phyloP scores from a whole-genome alignment of 2,113 vertebrate species.

The Pontoporia blainvillei region DNA sequence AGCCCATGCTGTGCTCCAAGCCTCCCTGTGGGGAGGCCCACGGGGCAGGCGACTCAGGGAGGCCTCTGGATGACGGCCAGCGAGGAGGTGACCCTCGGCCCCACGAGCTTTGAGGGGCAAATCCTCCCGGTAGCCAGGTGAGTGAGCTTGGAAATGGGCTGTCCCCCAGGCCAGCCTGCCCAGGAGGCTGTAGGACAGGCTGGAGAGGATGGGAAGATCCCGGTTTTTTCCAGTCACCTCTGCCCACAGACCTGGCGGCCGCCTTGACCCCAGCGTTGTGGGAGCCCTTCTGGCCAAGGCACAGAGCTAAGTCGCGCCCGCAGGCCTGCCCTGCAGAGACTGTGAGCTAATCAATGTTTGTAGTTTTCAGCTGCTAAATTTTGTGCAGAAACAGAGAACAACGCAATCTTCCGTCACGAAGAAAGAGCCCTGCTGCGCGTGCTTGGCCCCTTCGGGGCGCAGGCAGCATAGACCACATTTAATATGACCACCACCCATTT shows the following conservation, averaged over 20 bases:
- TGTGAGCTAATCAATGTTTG: neutral
- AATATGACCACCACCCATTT: neutral
- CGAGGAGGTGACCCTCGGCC: neutral
- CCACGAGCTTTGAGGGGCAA: neutral
- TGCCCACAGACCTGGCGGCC: neutral
- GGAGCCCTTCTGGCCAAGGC: neutral
- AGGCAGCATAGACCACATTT: neutral
- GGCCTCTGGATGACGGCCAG: neutral
- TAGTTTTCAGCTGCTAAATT: neutral
- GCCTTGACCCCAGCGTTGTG: too few species aligned
- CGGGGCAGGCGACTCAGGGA: neutral
- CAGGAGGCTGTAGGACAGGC: neutral
- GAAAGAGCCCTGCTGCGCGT: too few species aligned
- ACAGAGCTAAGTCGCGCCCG: too few species aligned
- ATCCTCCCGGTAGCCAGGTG: neutral
- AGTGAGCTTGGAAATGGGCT: neutral
- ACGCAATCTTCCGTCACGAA: neutral
- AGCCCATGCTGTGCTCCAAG: neutral
- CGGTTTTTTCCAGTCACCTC: too few species aligned
- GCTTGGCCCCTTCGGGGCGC: neutral
- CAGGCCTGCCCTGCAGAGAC: neutral
- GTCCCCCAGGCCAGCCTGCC: neutral
- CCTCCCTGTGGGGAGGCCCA: neutral
- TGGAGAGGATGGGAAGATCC: too few species aligned
- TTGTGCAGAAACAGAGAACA: neutral